A percentile compares a stretch with the other conserved stretches of the same genome.
These are phyloP conservation scores for Palloptera scutellata DNA, from an alignment of 2,888 invertebrate species.

Conservation along the genomic window DNA sequence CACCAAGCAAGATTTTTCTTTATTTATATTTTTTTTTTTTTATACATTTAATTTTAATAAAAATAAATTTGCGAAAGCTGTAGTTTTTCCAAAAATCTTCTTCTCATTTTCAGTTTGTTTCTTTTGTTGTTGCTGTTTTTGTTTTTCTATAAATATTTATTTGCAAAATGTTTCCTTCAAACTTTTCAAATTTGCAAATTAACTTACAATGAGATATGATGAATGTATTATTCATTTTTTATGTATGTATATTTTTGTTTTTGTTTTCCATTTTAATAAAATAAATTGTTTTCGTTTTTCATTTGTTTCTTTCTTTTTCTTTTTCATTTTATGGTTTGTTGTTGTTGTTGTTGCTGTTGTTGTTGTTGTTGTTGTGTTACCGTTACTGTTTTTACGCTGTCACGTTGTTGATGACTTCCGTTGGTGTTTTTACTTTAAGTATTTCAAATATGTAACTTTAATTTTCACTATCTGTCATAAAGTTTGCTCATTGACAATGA, in stretches of 20 bases:
- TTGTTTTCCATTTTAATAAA: constrained; percentile 1
- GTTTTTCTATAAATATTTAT: not conserved
- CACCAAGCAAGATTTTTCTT: constrained; percentile 6
- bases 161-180: not conserved
- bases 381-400: not conserved
- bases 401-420: not conserved
- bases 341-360: constrained; percentile 2
- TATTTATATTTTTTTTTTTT: too few species aligned
- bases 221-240: too few species aligned
- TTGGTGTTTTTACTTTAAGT: not conserved
- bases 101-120: not conserved
- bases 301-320: not conserved
- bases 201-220: not conserved
- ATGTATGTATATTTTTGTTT: not conserved
- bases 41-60: too few species aligned
- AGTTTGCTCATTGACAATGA: not conserved
- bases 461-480: not conserved
- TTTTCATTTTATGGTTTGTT: constrained; percentile 1
- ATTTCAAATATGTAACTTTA: constrained; percentile 6
- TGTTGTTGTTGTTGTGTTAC: not conserved
- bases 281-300: too few species aligned
- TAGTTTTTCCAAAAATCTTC: too few species aligned
- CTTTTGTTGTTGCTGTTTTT: not conserved
- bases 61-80: too few species aligned
- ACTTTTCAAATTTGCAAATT: not conserved